Base-by-base conservation (phyloP, 2,888 invertebrate species). In the Flexamia atlantica region DNA sequence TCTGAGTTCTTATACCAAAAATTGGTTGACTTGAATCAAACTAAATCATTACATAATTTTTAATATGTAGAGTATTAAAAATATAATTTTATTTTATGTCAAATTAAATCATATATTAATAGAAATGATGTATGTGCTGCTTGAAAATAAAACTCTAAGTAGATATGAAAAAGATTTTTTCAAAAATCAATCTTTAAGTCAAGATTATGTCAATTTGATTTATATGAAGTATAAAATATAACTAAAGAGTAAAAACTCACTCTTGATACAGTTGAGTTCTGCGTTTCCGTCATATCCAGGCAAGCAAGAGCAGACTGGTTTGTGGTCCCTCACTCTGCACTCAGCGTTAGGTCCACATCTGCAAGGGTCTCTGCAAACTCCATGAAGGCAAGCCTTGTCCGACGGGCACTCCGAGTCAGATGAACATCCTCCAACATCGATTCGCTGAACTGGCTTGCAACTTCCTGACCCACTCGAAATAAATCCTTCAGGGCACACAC, bases 401-500 rank as follows among this genome's bases (percentile, higher is more conserved):
- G 93, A 90, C 0, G 95, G 92, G 89, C 98, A 98, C 87, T 97
- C 96, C 46, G 92, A 93, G 89, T 97, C 97, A 2, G 93, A 92
- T 87, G 93, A 92, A 89, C 97, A 97, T 81, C 93, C 94, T 76
- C 94, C 93, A 2, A 93, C 91, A 10, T 91, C 89, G 7, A 94
- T 90, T 0, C 95, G 92, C 57, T 93, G 93, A n/a, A 94, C 94
- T 1, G 96, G 94, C 85, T 94, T 94, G 89, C 97, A 97, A 57
- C 95, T 93, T 76, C 96, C 96, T 87, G 94, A 94, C 83, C 97
- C 97, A 86, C 94, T 95, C 90, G 95, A 96, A 3, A 97, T 93
- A 88, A 96, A 97, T 23, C 97, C 97, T 80, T 96, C 95, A 32
- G 97, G 96, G 88, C 98, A 98, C 2, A 96, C 93, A 89, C 97